Conservation (phyloP, 2,888 invertebrate genomes). For the Erebia palarica region DNA sequence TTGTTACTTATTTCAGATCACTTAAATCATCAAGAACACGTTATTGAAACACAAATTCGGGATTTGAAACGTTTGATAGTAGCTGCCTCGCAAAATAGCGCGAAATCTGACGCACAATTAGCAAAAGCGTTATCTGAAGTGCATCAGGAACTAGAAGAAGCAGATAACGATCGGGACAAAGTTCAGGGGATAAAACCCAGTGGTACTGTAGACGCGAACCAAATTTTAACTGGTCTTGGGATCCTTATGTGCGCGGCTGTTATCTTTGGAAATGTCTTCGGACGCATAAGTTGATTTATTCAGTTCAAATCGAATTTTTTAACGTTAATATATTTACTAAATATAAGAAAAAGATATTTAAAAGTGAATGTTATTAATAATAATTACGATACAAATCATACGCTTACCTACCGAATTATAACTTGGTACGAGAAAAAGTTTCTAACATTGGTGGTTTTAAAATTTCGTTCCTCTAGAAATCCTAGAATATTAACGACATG, state of each 20-base stretch:
- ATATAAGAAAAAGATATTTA: conserved; percentile 21
- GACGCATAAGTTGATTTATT: conserved; percentile 67
- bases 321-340: conserved; percentile 5
- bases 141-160: conserved; percentile 69
- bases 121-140: conserved; percentile 66
- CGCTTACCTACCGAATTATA: neutral
- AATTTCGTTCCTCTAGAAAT: neutral
- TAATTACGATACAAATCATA: too few species aligned
- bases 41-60: conserved; percentile 60
- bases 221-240: conserved; percentile 65
- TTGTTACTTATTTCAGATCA: conserved; percentile 55
- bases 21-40: conserved; percentile 65
- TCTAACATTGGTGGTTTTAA: neutral
- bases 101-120: conserved; percentile 69
- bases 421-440: neutral
- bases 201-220: conserved; percentile 58
- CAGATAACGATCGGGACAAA: conserved; percentile 49
- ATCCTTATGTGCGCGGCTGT: conserved; percentile 64
- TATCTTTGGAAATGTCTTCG: conserved; percentile 65
- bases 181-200: conserved; percentile 40
- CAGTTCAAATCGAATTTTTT: conserved; percentile 4
- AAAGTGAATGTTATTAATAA: neutral
- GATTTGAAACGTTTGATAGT: conserved; percentile 65
- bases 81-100: conserved; percentile 63
- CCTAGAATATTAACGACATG: neutral